Percentiles rank a stretch among this genome's conserved stretches.
Evolutionary conservation across 2,888 invertebrate species (phyloP).

Genomic region (Drosophila longiperda): DNA sequence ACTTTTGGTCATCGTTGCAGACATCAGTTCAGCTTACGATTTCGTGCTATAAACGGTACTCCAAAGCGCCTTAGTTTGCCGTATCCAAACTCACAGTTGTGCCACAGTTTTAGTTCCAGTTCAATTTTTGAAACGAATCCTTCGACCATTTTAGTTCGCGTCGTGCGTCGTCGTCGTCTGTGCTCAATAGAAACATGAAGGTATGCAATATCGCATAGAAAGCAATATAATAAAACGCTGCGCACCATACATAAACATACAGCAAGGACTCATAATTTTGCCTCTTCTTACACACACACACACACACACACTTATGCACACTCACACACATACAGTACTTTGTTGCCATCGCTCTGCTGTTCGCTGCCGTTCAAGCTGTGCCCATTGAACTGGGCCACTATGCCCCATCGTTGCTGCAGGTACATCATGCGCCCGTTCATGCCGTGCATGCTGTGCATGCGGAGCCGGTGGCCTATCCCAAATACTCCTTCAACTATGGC

Average conservation of each 20-base stretch:
- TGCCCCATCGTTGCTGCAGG: slow-evolving; percentile 70
- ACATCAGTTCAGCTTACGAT: slow-evolving; percentile 85
- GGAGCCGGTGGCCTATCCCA: slow-evolving; percentile 87
- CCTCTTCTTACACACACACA: slow-evolving; percentile 42
- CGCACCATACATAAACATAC: background rate
- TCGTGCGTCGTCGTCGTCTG: slow-evolving; percentile 55
- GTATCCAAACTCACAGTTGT: slow-evolving; percentile 40
- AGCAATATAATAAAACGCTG: slow-evolving; percentile 9
- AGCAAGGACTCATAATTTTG: slow-evolving; percentile 51
- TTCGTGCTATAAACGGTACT: slow-evolving; percentile 84
- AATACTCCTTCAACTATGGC: slow-evolving; percentile 89
- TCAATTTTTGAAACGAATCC: slow-evolving; percentile 55
- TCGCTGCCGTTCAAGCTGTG: slow-evolving; percentile 82
- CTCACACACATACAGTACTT: slow-evolving; percentile 77
- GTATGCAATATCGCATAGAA: slow-evolving; percentile 47
- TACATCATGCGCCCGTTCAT: slow-evolving; percentile 80
- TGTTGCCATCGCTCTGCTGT: slow-evolving; percentile 83
- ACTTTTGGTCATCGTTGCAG: slow-evolving; percentile 85
- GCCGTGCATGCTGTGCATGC: slow-evolving; percentile 80
- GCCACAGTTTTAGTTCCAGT: slow-evolving; percentile 43
- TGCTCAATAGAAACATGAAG: slow-evolving; percentile 68
- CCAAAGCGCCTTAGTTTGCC: slow-evolving; percentile 51
- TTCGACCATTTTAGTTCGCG: slow-evolving; percentile 65
- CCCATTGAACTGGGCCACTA: slow-evolving; percentile 85
- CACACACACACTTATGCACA: slow-evolving; percentile 34